Evolutionary conservation across 2,113 vertebrate genomes (phyloP).

Genomic region (Aptenodytes forsteri): DNA sequence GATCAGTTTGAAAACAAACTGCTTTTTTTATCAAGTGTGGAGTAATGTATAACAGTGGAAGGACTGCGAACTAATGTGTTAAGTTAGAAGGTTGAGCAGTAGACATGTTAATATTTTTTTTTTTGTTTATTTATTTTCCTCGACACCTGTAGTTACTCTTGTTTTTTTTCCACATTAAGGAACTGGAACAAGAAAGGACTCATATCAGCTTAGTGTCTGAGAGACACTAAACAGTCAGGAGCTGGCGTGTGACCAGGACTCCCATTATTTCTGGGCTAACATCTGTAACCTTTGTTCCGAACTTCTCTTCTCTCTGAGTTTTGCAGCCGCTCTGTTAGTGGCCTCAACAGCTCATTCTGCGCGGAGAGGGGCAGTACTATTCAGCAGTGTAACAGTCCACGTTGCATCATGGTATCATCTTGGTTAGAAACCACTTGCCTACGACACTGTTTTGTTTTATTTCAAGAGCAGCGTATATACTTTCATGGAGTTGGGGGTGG

Average conservation of each 20-base stretch:
- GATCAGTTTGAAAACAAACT: background rate
- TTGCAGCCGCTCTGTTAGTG: background rate
- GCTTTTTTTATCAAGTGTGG: background rate
- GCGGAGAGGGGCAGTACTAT: background rate
- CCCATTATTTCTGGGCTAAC: background rate
- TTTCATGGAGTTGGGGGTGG: background rate
- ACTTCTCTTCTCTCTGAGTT: background rate
- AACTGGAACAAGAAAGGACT: background rate
- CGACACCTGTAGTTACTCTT: background rate
- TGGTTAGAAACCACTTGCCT: background rate
- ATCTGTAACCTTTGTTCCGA: conserved; percentile 20
- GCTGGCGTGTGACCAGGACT: background rate
- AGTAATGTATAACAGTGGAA: background rate
- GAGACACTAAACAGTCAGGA: background rate
- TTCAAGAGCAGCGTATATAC: conserved; percentile 3
- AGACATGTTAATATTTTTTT: background rate
- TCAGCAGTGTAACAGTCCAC: background rate
- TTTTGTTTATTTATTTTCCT: background rate
- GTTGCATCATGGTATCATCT: background rate
- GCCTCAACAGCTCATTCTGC: background rate
- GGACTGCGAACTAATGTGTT: background rate
- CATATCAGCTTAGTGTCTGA: background rate
- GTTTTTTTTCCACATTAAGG: background rate
- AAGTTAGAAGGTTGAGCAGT: background rate
- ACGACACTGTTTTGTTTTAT: background rate